Base-by-base conservation (phyloP, 2,888 invertebrate species). In the Acanthococcus lagerstroemiae region DNA sequence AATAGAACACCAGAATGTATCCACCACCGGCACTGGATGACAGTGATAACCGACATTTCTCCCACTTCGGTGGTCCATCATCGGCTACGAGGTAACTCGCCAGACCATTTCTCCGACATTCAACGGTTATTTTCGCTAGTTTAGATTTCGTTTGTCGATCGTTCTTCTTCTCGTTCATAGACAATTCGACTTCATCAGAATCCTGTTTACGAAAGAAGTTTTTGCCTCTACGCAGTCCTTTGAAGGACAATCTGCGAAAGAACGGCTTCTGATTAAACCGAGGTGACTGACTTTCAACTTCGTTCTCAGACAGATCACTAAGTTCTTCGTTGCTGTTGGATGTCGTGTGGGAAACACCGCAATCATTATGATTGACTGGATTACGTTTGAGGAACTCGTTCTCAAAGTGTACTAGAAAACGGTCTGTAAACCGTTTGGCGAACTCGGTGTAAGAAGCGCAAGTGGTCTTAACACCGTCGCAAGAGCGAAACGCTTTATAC, bases 1-100 rank as follows among this genome's bases (percentile, higher is more conserved):
- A 89, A 77, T 94, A 96, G 77, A 96, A 95, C 76, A 96, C 95
- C 67, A 97, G 78, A 85, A 92, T 92, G 73, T 92, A 94, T 46
- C 95, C 95, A 65, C 91, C 94, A 24, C 89, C 90, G 24, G 94
- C 92, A 77, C 93, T 93, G 7, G 95, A 89, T 19, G 68, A 66
- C 65, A 97, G 79, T 0, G 90, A 90, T 71, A 96, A 78, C 72
- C 93, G 83, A 75, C 95, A 95, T 76, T 87, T 89, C 75, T 95
- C 95, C 95, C 95, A 96, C 76, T 91, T 92, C 68, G 88, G 89
- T 26, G 90, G 87, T 17, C 84, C 84, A 77, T 94, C 94, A 75
- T 95, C 95, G 0, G 93, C 93, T 67, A 90, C 89, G 71, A 95
- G 80, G 78, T 92, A 93, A 79, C 91, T 90, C 7, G 95, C 94